A percentile compares a stretch with the other conserved stretches of the same genome.
phyloP scores from a whole-genome alignment of 2,888 invertebrate species.

The Aspidiotus rigidus region DNA sequence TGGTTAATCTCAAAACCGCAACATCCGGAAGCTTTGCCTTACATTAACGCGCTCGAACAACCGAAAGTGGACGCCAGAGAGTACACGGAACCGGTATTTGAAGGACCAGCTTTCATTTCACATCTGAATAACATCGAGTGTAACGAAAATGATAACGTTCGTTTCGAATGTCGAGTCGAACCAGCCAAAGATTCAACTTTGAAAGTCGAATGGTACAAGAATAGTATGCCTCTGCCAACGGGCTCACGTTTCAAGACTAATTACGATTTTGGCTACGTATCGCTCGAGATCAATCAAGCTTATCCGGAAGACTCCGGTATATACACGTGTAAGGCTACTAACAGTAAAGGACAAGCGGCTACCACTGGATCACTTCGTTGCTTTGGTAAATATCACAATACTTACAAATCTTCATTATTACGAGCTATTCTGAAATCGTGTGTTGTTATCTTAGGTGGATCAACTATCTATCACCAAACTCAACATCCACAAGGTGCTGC shows the following conservation, averaged over 20 bases:
- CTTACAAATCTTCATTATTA: neutral
- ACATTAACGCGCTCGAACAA: constrained; percentile 76
- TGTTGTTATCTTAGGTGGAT: constrained; percentile 38
- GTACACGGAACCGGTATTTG: constrained; percentile 66
- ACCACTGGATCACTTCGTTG: constrained; percentile 82
- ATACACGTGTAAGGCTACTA: constrained; percentile 81
- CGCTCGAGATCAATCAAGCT: constrained; percentile 76
- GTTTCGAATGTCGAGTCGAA: constrained; percentile 86
- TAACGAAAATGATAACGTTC: constrained; percentile 75
- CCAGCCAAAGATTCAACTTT: constrained; percentile 85
- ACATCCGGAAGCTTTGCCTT: constrained; percentile 79
- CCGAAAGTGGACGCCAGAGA: constrained; percentile 59
- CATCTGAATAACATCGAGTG: constrained; percentile 85
- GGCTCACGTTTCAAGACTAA: constrained; percentile 85
- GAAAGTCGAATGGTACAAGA: constrained; percentile 85
- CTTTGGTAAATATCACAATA: constrained; percentile 51
- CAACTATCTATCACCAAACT: constrained; percentile 71
- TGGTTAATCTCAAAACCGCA: constrained; percentile 79
- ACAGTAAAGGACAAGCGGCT: constrained; percentile 78
- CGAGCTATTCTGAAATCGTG: neutral
- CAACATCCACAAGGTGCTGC: constrained; percentile 91
- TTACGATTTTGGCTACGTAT: constrained; percentile 92
- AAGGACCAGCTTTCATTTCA: constrained; percentile 78
- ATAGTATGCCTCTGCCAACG: constrained; percentile 77
- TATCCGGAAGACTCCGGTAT: constrained; percentile 89